phyloP scores from a whole-genome alignment of 2,888 invertebrate species.

The Hyppa rectilinea region DNA sequence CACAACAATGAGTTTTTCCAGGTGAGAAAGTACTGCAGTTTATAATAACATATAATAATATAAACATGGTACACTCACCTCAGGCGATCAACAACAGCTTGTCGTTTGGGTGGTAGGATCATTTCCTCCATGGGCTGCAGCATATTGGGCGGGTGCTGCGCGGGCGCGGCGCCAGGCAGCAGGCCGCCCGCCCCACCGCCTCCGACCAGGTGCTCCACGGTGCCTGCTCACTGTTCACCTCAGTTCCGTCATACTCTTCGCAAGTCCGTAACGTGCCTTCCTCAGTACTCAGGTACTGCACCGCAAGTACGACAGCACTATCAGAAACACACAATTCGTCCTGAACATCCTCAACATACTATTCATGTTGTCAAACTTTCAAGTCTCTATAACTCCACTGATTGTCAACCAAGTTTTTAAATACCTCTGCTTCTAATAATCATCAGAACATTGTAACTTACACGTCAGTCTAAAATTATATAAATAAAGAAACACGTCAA shows the following conservation, averaged over 20 bases:
- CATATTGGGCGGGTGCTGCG: conserved; percentile 92
- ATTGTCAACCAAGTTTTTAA: conserved; percentile 44
- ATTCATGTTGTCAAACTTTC: conserved; percentile 80
- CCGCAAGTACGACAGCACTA: conserved; percentile 81
- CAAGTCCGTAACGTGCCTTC: conserved; percentile 66
- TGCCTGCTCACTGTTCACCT: conserved; percentile 82
- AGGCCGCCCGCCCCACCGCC: conserved; percentile 93
- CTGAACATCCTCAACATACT: conserved; percentile 80
- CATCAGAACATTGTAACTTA: conserved; percentile 58
- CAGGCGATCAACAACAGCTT: conserved; percentile 96
- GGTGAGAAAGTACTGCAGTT: conserved; percentile 8
- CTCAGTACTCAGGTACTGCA: conserved; percentile 82
- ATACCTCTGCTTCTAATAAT: conserved; percentile 33
- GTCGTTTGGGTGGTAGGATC: conserved; percentile 95
- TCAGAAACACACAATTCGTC: conserved; percentile 82
- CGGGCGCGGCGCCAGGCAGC: conserved; percentile 91
- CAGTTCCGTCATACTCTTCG: conserved; percentile 78
- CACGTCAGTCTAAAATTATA: conserved; percentile 65
- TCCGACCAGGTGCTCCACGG: conserved; percentile 95
- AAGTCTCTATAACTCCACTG: conserved; percentile 57
- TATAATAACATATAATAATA: neutral
- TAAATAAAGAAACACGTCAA: conserved; percentile 72
- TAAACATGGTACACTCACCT: conserved; percentile 79
- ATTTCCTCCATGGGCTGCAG: conserved; percentile 92
- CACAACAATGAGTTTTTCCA: neutral